A percentile compares a stretch with the other conserved stretches of the same genome.
Evolutionary conservation across 2,797 vertebrate genomes (phyloP).

Genomic region (Crocodylus rhombifer): DNA sequence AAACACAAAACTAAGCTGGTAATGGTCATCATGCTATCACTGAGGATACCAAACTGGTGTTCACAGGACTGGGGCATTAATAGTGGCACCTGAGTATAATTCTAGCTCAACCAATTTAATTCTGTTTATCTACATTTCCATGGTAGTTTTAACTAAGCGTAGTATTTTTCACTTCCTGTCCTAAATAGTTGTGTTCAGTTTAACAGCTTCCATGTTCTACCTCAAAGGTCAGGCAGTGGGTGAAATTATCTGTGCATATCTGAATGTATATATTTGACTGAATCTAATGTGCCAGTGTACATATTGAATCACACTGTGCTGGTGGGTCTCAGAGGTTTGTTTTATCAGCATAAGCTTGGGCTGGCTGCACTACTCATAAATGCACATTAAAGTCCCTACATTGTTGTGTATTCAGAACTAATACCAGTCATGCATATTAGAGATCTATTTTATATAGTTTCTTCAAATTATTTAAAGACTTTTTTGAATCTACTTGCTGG

Average conservation of each 20-base stretch:
- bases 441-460: background rate
- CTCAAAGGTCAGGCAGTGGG: background rate
- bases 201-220: background rate
- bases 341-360: background rate
- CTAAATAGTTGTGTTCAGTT: background rate
- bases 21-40: background rate
- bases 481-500: background rate
- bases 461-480: background rate
- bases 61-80: background rate
- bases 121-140: background rate
- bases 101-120: background rate
- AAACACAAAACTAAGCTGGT: background rate
- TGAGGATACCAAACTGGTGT: background rate
- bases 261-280: background rate
- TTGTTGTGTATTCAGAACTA: rapidly evolving
- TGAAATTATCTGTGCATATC: rapidly evolving
- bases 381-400: background rate
- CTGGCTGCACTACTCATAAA: background rate
- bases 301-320: rapidly evolving
- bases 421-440: background rate
- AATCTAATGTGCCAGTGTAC: background rate
- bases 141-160: slow-evolving; percentile 41
- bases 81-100: background rate
- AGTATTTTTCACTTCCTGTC: slow-evolving; percentile 44
- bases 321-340: background rate